Base-by-base conservation (phyloP, 1,140 invertebrate genomes). In the Neotoxoptera formosana region DNA sequence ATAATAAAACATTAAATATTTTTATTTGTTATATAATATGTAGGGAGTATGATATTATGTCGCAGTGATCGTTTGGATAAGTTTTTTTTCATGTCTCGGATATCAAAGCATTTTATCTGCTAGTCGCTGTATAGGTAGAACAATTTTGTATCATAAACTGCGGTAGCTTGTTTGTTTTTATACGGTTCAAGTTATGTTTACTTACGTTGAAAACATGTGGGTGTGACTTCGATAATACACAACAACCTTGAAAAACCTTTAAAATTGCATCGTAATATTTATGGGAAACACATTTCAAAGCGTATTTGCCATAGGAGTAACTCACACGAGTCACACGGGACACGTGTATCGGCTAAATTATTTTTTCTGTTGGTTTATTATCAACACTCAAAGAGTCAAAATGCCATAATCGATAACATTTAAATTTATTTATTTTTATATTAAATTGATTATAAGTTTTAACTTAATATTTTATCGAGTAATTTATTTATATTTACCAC, bases 241-340 rank as follows among this genome's bases (percentile, higher is more conserved):
- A 30, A n/a, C 56, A 30, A 90, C 89, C 89, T 90, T 90, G 89
- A 67, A 90, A 90, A 90, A 67, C 41, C 56, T 90, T 45, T 90
- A 90, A 90, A 90, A 90, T 90, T 67, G 89, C 89, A 90, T 60
- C 53, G 60, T 30, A 30, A 90, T 76, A 76, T n/a, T 25, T 89
- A 89, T 89, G 34, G 48, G 6, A 89, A 56, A 89, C 87, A 34
- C 48, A 56, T 89, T 89, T 53, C 51, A 89, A 56, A 56, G 53
- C 14, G 51, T 56, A 53, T 25, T 53, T 25, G 84, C 41, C 25
- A 86, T 47, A 86, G 84, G 45, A 47, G 45, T 76, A 76, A 20
- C 51, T 21, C 51, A 2, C 14, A n/a, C 25, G 11, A 53, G 51
- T 53, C 21, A 20, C 48, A 51, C 30, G 6, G 41, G 14, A 47